Base-by-base conservation (phyloP, 2,888 invertebrate species). In the Drosophila testacea region DNA sequence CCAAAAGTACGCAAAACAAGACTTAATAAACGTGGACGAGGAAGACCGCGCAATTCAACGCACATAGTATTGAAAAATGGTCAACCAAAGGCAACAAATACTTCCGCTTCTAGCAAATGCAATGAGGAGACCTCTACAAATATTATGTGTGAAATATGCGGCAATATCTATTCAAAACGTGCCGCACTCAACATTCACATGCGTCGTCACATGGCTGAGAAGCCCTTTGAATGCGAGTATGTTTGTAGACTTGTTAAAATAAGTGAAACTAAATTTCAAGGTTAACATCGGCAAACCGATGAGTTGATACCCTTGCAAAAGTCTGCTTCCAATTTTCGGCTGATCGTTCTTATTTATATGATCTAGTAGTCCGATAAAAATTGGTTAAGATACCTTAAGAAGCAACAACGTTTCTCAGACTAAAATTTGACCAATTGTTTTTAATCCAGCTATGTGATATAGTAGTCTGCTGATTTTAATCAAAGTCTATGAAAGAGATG, bases 111-210 rank as follows among this genome's bases (percentile, higher is more conserved):
- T 27, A 47, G 22, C 39, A 86, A 77, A 55, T 50, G 84, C 5
- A 41, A 54, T 9, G 79, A 89, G 13, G 88, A 88, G n/a, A 38
- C 63, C 9, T 64, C 81, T 4, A 85, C 78, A 0, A 84, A 83
- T 56, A 92, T 92, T 34, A 91, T 92, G 70, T 92, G 92, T 44
- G 92, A 93, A 74, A 90, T 92, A 30, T 92, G 92, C 54, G 92
- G 92, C 0, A 92, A 92, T 69, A 91, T 90, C 10, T 92, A 93
- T 70, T 82, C 90, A 2, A 92, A 91, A 64, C 88, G 91, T 4
- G 92, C 90, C 59, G 87, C 90, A 1, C 82, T 93, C 9, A 91
- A 92, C 67, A 90, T 92, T 73, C 93, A 93, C 50, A 93, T 93
- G 93, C 84, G 93, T 38, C 86, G 93, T 32, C 93, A 92, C 77